Conservation (phyloP, 2,888 invertebrate species). For the Ernsta delagoae region DNA sequence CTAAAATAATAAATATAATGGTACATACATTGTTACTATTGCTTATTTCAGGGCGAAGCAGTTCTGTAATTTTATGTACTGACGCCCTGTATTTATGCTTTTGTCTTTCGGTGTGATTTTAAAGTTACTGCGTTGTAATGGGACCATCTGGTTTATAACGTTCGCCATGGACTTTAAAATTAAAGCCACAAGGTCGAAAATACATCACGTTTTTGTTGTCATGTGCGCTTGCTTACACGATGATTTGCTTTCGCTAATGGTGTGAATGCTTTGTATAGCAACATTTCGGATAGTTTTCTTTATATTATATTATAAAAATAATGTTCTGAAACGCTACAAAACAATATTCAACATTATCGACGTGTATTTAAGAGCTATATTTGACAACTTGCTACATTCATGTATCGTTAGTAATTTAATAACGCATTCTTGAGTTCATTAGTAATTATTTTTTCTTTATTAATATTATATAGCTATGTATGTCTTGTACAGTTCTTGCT, state of each 20-base stretch:
- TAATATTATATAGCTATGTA: too few species aligned
- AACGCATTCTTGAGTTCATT: too few species aligned
- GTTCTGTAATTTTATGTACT: too few species aligned
- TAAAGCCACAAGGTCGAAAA: slow-evolving; percentile 4
- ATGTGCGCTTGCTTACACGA: slow-evolving; percentile 16
- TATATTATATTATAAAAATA: not conserved
- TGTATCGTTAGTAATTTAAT: too few species aligned
- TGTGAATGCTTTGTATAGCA: slow-evolving; percentile 11
- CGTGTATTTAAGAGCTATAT: not conserved
- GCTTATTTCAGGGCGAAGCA: not conserved
- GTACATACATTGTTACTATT: not conserved
- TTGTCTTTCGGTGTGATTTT: slow-evolving; percentile 23
- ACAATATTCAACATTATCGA: not conserved
- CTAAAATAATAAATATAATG: too few species aligned
- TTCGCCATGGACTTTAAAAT: slow-evolving; percentile 7
- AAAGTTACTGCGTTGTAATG: slow-evolving; percentile 16
- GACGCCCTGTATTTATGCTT: slow-evolving; percentile 17
- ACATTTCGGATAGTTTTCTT: slow-evolving; percentile 8
- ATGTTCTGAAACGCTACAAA: slow-evolving; percentile 3
- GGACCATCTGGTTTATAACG: slow-evolving; percentile 26
- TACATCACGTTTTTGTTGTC: slow-evolving; percentile 19
- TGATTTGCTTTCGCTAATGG: slow-evolving; percentile 9
- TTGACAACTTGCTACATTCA: not conserved
- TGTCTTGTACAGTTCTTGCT: slow-evolving; percentile 12
- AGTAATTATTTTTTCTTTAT: too few species aligned